phyloP scores from a whole-genome alignment of 2,113 vertebrate genomes.

The Vulpes vulpes region DNA sequence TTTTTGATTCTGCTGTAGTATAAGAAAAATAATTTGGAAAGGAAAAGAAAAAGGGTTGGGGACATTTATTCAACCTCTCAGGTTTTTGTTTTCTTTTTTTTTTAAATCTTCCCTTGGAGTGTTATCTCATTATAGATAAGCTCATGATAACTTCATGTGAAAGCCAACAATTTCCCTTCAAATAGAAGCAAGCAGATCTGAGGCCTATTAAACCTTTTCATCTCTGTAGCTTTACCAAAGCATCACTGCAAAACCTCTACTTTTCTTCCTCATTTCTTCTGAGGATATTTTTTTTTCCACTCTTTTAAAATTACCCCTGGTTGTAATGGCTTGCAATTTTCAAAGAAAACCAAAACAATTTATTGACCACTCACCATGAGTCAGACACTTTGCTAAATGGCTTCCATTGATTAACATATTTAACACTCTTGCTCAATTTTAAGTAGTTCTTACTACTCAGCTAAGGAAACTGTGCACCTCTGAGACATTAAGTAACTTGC shows the following conservation, averaged over 20 bases:
- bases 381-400: background rate
- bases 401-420: background rate
- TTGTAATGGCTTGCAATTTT: background rate
- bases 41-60: background rate
- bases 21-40: slow-evolving; percentile 10
- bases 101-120: background rate
- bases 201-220: background rate
- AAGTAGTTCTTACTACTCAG: background rate
- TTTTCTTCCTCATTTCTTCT: background rate
- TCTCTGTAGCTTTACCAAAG: background rate
- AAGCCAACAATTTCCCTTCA: background rate
- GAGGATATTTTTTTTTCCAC: background rate
- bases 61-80: background rate
- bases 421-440: background rate
- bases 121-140: background rate
- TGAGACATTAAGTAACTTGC: background rate
- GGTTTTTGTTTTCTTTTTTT: background rate
- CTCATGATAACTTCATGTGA: background rate
- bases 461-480: slow-evolving; percentile 12
- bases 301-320: slow-evolving; percentile 25
- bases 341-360: background rate
- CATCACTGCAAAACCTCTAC: background rate
- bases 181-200: background rate
- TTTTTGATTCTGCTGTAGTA: background rate
- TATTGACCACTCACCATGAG: background rate